Base-by-base conservation (phyloP, 2,888 invertebrate species). In the Stenurella melanura region DNA sequence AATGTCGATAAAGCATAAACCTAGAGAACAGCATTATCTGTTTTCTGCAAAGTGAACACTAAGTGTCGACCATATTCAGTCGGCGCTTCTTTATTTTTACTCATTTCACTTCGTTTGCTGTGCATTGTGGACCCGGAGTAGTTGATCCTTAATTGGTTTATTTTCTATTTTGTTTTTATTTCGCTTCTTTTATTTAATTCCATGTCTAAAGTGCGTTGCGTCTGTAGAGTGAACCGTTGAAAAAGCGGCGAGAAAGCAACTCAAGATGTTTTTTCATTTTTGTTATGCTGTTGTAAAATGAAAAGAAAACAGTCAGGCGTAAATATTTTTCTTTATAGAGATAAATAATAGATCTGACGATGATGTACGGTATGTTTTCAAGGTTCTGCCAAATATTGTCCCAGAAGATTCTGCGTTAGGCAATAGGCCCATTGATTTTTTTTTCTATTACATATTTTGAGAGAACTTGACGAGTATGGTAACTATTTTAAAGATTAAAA, bases 31-130 rank as follows among this genome's bases (percentile, higher is more conserved):
- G 84, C 79, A 86, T 86, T 86, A 86, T 86, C 86, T 85, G 83
- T 84, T 86, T 86, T 86, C 86, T 85, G 85, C 86, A 86, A 83
- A 84, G 82, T 82, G 86, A 86, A 84, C 86, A 84, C 81, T 81
- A 81, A 82, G 83, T 83, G 82, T 77, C 78, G 77, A 81, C 81
- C 81, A 79, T 82, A 82, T 81, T 78, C 69, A 73, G 79, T 78
- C 77, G 72, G 54, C 73, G 79, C 79, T 75, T 19, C 64, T 69
- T 69, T 70, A 70, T 70, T 70, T 58, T 60, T 60, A 70, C 60
- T 75, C 68, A 75, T 75, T 70, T 70, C 75, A 54, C 75, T 70
- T 75, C 75, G 75, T 56, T 70, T 70, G 70, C 56, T 34, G 64
- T 56, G 15, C 42, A 69, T 38, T 61, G 74, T 69, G 17, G 26